Base-by-base conservation (phyloP, 1,140 invertebrate genomes). In the Papilio dardanus region DNA sequence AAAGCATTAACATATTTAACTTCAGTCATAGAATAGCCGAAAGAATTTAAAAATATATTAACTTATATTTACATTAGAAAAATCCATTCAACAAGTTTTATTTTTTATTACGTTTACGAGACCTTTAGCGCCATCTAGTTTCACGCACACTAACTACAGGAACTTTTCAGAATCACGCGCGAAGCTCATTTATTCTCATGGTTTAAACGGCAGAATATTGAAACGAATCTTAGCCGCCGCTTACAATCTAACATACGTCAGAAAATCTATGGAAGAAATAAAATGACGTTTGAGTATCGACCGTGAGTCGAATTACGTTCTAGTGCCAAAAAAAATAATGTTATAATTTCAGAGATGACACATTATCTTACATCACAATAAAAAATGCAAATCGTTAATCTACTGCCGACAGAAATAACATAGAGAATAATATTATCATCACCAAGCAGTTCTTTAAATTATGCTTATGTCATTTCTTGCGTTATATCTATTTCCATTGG, bases 391-490 rank as follows among this genome's bases (percentile, higher is more conserved):
- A 58, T 24, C 50, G 21, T 58, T 8, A 28, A 58, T 58, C 7
- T 1, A 28, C 10, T 12, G 19, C 21, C 8, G 50, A 58, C 50
- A 21, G 21, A 24, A 24, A 58, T 24, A 28, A 58, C 21, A 10
- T 24, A 24, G 10, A 5, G 21, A 58, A 24, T 8, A 21, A 58
- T 58, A 21, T 21, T 58, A 58, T 58, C 50, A 58, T 58, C 21
- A 8, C 50, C 2, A 19, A 58, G 2, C 21, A 58, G 21, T 58
- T 8, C 7, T 58, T 58, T 58, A 58, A n/a, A 58, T 58, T 58
- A 58, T 58, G 50, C 50, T 58, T 58, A 24, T 58, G 50, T 58
- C 50, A 58, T 58, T 58, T 58, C 19, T 58, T 58, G 50, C 50
- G 50, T 24, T 6, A 58, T 58, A 21, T 58, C 12, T 28, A 58